Evolutionary conservation across 2,888 invertebrate genomes (phyloP).

Genomic region (Melieria picta): DNA sequence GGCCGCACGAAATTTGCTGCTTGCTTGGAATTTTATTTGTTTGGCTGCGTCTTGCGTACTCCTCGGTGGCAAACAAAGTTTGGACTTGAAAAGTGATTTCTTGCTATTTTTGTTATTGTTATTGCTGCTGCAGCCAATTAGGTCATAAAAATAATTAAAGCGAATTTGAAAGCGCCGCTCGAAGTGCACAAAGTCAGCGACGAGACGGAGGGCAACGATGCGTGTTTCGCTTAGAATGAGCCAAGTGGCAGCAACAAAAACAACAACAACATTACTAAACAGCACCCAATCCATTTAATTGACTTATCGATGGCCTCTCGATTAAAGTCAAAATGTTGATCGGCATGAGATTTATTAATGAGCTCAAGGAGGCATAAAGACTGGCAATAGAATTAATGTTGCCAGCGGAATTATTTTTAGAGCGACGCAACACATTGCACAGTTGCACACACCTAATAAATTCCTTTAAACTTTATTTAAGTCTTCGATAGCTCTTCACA

Average conservation of each 20-base stretch:
- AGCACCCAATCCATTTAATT: not conserved
- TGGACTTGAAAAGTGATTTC: not conserved
- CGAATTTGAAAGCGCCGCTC: conserved; percentile 41
- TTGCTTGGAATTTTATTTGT: not conserved
- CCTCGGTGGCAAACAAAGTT: too few relatives aligned
- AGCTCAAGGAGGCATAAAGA: not conserved
- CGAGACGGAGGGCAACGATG: too few relatives aligned
- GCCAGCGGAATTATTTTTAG: too few relatives aligned
- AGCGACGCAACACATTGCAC: too few relatives aligned
- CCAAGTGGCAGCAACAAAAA: too few relatives aligned
- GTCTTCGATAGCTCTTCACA: too few relatives aligned
- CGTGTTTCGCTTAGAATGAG: too few relatives aligned
- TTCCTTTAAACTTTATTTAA: too few relatives aligned
- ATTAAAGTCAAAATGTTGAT: not conserved
- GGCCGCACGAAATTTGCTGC: conserved; percentile 15
- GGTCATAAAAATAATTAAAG: conserved; percentile 59
- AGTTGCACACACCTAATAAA: too few relatives aligned
- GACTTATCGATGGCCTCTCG: not conserved
- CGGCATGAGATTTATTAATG: conserved; percentile 3
- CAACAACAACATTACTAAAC: too few relatives aligned
- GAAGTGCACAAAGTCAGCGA: too few relatives aligned
- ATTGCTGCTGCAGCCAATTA: conserved; percentile 45
- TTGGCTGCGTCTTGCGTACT: not conserved
- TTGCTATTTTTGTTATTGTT: not conserved
- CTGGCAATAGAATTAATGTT: too few relatives aligned